Conservation (phyloP, 1,140 invertebrate species). For the Drosophila lowei region DNA sequence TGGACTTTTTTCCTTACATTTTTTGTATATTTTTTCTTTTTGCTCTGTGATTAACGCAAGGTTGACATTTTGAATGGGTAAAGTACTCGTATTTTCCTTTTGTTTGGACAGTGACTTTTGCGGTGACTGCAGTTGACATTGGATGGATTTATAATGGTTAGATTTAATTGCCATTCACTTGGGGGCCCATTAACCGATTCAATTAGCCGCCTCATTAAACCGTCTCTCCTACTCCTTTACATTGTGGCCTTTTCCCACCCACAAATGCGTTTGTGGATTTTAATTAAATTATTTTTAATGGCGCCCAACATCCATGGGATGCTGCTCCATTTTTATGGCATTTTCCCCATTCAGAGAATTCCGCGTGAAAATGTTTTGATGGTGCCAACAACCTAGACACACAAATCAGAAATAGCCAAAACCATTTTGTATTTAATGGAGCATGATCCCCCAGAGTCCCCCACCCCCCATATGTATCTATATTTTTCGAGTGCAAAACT, state of each 20-base stretch:
- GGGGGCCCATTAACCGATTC: conserved; percentile 49
- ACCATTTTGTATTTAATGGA: conserved; percentile 37
- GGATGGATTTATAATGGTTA: conserved; percentile 47
- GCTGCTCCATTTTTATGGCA: conserved; percentile 41
- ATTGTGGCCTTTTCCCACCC: conserved; percentile 4
- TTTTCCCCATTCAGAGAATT: conserved; percentile 34
- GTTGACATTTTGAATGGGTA: conserved; percentile 54
- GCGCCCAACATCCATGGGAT: conserved; percentile 22
- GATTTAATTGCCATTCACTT: conserved; percentile 39
- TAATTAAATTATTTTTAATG: conserved; percentile 62
- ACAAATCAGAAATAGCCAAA: conserved; percentile 41
- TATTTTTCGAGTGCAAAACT: conserved; percentile 24
- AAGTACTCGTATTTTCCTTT: conserved; percentile 5
- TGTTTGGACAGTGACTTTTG: conserved; percentile 11
- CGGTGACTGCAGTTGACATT: conserved; percentile 48
- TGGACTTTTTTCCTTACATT: conserved; percentile 19
- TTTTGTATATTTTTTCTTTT: conserved; percentile 15
- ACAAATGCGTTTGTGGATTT: conserved; percentile 1
- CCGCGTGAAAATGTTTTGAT: conserved; percentile 17
- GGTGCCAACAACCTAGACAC: conserved; percentile 54
- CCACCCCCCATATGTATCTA: neutral
- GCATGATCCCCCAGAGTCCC: neutral
- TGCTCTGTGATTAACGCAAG: conserved; percentile 40
- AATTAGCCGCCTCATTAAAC: conserved; percentile 65
- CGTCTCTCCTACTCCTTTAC: conserved; percentile 8